A percentile compares a stretch with the other conserved stretches of the same genome.
phyloP scores from a whole-genome alignment of 2,113 vertebrate genomes.

The Phylloscopus whistleri region DNA sequence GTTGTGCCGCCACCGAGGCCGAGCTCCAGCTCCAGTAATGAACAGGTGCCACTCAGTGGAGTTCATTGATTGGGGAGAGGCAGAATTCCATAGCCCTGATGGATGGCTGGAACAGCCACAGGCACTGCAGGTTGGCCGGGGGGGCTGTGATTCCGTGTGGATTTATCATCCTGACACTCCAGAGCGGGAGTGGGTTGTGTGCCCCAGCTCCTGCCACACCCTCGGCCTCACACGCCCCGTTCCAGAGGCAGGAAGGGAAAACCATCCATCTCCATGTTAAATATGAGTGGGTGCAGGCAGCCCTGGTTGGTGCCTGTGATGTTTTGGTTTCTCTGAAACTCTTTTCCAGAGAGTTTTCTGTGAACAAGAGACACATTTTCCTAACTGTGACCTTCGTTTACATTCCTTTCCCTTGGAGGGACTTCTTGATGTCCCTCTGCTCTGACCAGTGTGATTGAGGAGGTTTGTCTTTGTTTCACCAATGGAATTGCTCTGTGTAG shows the following conservation, averaged over 20 bases:
- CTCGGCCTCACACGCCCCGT: accelerated
- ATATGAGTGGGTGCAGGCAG: neutral
- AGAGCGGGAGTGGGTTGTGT: neutral
- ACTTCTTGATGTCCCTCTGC: too few relatives aligned
- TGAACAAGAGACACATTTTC: too few relatives aligned
- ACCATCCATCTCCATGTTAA: accelerated
- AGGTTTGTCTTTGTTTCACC: too few relatives aligned
- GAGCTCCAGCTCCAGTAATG: neutral
- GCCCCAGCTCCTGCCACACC: neutral
- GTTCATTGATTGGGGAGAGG: conserved; percentile 31
- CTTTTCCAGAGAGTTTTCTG: too few relatives aligned
- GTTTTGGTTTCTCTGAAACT: too few relatives aligned
- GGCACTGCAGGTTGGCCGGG: neutral
- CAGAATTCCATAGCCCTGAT: neutral
- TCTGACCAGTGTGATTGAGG: too few relatives aligned
- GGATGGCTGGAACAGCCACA: conserved; percentile 3
- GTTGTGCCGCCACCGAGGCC: neutral
- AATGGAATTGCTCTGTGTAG: too few relatives aligned
- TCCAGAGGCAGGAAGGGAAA: neutral
- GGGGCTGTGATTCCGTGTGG: neutral
- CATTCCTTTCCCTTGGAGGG: too few relatives aligned
- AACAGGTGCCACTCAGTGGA: conserved; percentile 7
- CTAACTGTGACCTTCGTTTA: too few relatives aligned
- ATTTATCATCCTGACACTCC: neutral
- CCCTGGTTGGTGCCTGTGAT: too few relatives aligned